These are phyloP conservation scores for Tupaia chinensis DNA, from an alignment of 2,113 vertebrate genomes.

Conservation along the genomic window DNA sequence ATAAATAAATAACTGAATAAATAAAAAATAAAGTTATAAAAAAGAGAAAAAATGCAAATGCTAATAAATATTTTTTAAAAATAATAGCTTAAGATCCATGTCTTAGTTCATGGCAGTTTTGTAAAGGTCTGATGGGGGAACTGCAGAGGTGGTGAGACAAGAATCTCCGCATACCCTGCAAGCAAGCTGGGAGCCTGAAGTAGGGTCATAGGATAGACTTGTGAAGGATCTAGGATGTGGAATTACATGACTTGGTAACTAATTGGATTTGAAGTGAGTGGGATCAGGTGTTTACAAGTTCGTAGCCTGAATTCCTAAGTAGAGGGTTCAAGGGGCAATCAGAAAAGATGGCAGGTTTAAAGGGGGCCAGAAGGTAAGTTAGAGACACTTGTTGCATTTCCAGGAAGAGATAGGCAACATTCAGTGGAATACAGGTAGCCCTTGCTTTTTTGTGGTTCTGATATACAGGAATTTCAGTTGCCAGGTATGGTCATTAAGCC, in stretches of 20 bases:
- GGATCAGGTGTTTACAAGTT: background rate
- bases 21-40: too few relatives aligned
- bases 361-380: background rate
- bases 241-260: background rate
- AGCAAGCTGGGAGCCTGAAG: background rate
- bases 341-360: background rate
- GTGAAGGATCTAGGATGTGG: background rate
- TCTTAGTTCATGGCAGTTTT: background rate
- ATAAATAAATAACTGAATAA: too few relatives aligned
- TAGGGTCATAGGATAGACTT: background rate
- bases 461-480: background rate
- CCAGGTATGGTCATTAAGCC: background rate
- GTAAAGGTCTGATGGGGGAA: background rate
- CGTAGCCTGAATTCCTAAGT: background rate
- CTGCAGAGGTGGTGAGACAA: background rate
- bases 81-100: background rate
- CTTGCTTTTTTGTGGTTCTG: background rate
- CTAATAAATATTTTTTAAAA: too few relatives aligned
- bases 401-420: background rate
- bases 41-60: too few relatives aligned
- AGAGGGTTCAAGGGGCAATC: background rate
- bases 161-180: fast-evolving
- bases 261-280: background rate
- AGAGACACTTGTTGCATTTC: background rate
- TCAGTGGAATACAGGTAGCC: background rate